A percentile compares a stretch with the other conserved stretches of the same genome.
phyloP scores from a whole-genome alignment of 2,113 vertebrate genomes.

The Microtus pennsylvanicus region DNA sequence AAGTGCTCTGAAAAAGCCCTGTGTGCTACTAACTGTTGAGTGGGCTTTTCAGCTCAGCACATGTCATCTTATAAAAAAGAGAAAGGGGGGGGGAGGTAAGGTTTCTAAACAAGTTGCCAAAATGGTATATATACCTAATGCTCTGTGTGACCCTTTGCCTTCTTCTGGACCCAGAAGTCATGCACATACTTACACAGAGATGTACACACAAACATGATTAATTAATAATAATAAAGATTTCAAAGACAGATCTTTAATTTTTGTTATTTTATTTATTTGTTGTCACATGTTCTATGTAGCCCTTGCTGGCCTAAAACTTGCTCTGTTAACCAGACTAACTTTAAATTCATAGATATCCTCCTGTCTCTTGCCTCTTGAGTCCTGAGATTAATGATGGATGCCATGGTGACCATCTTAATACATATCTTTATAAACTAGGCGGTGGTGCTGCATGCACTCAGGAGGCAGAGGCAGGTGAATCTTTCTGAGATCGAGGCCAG shows the following conservation, averaged over 20 bases:
- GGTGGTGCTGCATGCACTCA: no score
- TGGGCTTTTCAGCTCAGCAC: background rate
- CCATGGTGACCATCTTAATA: background rate
- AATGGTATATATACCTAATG: background rate
- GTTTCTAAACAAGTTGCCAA: background rate
- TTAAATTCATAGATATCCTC: no score
- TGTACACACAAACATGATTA: background rate
- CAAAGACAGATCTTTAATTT: background rate
- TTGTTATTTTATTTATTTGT: background rate
- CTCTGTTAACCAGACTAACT: background rate
- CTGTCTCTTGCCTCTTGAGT: background rate
- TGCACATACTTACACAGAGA: background rate
- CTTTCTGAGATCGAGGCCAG: no score
- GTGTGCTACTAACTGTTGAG: background rate
- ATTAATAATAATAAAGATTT: background rate
- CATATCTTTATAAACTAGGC: background rate
- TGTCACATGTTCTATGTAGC: background rate
- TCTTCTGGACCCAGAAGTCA: background rate
- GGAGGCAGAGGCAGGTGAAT: no score
- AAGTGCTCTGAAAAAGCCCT: background rate
- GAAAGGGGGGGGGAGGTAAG: no score
- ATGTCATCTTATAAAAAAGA: background rate
- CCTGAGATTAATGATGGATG: background rate
- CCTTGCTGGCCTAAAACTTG: background rate
- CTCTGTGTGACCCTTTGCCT: background rate